Evolutionary conservation across 2,797 vertebrate species (phyloP).

Genomic region (Coreius guichenoti): DNA sequence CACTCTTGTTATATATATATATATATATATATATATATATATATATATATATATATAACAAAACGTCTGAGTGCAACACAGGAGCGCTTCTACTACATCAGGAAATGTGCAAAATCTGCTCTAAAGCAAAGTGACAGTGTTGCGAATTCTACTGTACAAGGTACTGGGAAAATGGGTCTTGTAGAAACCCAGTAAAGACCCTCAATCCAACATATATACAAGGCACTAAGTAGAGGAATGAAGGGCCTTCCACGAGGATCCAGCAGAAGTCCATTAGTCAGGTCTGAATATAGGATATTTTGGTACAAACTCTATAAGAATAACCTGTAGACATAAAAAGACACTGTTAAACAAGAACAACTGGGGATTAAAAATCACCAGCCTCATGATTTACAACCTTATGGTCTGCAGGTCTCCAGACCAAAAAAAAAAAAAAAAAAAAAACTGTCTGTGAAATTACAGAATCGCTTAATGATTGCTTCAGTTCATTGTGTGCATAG

Average conservation of each 20-base stretch:
- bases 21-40: conserved; percentile 11
- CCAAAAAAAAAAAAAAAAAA: background rate
- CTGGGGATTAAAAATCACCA: background rate
- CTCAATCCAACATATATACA: conserved; percentile 94
- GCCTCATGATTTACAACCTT: background rate
- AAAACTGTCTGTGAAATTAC: background rate
- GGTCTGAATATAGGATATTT: conserved; percentile 99
- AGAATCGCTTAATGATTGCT: background rate
- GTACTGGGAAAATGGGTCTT: conserved; percentile 75
- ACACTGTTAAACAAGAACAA: background rate
- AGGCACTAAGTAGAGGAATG: conserved; percentile 98
- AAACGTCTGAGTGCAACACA: conserved; percentile 83
- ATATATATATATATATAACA: too few relatives aligned
- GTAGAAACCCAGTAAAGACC: conserved; percentile 84
- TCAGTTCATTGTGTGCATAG: background rate
- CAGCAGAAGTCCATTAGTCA: conserved; percentile 86
- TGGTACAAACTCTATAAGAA: conserved; percentile 99
- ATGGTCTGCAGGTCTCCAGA: background rate
- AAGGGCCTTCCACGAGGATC: conserved; percentile 82
- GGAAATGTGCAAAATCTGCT: conserved; percentile 97
- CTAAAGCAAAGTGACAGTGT: conserved; percentile 93
- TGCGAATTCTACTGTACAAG: conserved; percentile 86
- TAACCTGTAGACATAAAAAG: conserved; percentile 85
- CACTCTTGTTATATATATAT: conserved; percentile 10
- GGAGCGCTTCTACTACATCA: conserved; percentile 81